Conservation (phyloP, 1,140 invertebrate species). For the Fragariocoptes setiger region DNA sequence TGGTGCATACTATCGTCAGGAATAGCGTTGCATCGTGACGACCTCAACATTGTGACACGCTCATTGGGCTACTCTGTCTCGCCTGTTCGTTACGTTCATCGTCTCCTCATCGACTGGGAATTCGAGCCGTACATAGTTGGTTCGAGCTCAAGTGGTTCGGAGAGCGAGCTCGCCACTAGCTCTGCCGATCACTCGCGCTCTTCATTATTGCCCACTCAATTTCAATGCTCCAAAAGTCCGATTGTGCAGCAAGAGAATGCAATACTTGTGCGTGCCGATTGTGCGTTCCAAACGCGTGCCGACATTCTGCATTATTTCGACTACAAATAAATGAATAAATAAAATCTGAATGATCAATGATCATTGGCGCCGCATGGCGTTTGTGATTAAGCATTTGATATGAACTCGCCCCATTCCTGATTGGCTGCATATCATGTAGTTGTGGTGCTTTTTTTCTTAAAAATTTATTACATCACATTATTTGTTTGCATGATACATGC, state of each 20-base stretch:
- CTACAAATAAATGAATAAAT: too few relatives aligned
- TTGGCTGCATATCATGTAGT: too few relatives aligned
- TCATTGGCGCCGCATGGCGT: too few relatives aligned
- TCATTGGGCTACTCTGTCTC: constrained; percentile 35
- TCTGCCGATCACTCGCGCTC: not conserved
- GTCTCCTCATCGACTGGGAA: constrained; percentile 20
- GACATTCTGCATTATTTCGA: constrained; percentile 12
- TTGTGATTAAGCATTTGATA: too few relatives aligned
- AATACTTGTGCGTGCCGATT: constrained; percentile 14
- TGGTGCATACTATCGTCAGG: constrained; percentile 31
- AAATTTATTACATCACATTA: too few relatives aligned
- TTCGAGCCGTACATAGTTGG: constrained; percentile 9
- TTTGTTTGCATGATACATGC: too few relatives aligned
- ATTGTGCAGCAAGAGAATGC: constrained; percentile 12
- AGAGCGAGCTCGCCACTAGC: not conserved
- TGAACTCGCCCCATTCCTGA: too few relatives aligned
- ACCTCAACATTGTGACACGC: constrained; percentile 28
- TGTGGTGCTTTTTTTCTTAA: too few relatives aligned
- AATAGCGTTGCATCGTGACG: constrained; percentile 32
- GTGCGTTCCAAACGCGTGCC: constrained; percentile 11
- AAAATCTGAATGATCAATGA: too few relatives aligned
- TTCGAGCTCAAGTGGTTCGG: not conserved
- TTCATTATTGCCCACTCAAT: not conserved
- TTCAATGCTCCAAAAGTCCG: constrained; percentile 9
- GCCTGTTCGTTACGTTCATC: constrained; percentile 37